A percentile compares a stretch with the other conserved stretches of the same genome.
Conservation (phyloP, 1,140 invertebrate species). For the Ericerus pela region DNA sequence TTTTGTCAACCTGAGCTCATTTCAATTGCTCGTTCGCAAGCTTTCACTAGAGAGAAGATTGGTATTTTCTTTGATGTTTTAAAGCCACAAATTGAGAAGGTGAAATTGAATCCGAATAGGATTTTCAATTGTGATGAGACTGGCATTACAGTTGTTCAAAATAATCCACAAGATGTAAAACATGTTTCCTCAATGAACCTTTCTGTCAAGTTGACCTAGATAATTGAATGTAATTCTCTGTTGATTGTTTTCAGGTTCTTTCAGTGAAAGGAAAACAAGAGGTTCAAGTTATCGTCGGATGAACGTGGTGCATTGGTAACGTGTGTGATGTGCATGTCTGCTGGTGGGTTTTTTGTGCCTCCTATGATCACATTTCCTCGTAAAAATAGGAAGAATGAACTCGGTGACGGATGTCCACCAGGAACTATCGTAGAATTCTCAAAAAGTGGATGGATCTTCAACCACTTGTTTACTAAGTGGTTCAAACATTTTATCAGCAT, state of each 20-base stretch:
- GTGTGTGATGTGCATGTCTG: constrained; percentile 25
- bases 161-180: not conserved
- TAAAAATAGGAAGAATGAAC: constrained; percentile 25
- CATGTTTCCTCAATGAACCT: not conserved
- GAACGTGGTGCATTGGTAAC: constrained; percentile 26
- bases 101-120: not conserved
- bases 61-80: not conserved
- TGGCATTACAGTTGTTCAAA: not conserved
- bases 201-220: not conserved
- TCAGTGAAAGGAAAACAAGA: constrained; percentile 22
- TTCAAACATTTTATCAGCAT: constrained; percentile 23
- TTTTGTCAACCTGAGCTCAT: not conserved
- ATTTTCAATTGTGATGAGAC: not conserved
- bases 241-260: constrained; percentile 21
- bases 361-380: constrained; percentile 29
- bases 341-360: constrained; percentile 27
- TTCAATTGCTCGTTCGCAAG: not conserved
- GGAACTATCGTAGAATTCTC: constrained; percentile 27
- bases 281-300: constrained; percentile 23
- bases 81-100: not conserved
- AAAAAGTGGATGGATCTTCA: constrained; percentile 23
- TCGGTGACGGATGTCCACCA: constrained; percentile 27
- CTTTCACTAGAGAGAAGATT: not conserved
- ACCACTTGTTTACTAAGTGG: constrained; percentile 23
- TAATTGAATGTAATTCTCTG: not conserved